These are phyloP conservation scores for Eupithecia exiguata DNA, from an alignment of 2,888 invertebrate species.

Conservation along the genomic window DNA sequence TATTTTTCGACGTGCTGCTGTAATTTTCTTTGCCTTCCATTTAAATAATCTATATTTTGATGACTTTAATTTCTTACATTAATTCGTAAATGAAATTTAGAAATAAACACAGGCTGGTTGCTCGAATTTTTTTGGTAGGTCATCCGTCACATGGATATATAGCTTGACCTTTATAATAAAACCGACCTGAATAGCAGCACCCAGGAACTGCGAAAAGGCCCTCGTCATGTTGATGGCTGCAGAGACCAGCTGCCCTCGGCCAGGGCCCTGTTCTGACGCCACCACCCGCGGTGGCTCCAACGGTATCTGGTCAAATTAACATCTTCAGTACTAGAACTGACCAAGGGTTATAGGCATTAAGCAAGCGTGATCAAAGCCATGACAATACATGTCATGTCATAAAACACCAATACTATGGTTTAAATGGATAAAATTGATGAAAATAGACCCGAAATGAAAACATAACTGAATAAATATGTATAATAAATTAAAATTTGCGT, in stretches of 20 bases:
- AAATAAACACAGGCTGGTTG: too few relatives aligned
- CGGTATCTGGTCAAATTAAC: constrained; percentile 63
- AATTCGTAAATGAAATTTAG: not conserved
- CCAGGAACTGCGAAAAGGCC: constrained; percentile 90
- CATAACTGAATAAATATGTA: not conserved
- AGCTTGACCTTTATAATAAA: not conserved
- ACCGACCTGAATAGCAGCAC: constrained; percentile 89
- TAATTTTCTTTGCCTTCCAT: not conserved
- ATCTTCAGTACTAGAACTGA: constrained; percentile 20
- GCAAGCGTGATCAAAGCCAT: not conserved
- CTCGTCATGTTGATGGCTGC: constrained; percentile 90
- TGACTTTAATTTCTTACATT: not conserved
- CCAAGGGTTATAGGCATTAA: not conserved
- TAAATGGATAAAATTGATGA: not conserved
- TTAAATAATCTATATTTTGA: not conserved
- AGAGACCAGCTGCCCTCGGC: constrained; percentile 84
- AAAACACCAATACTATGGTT: not conserved
- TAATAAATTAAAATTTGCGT: not conserved
- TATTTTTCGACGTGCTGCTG: not conserved
- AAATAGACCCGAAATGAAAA: not conserved
- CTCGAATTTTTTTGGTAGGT: not conserved
- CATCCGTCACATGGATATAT: not conserved
- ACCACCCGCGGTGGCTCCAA: constrained; percentile 78
- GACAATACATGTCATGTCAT: not conserved
- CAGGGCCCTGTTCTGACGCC: constrained; percentile 66